Evolutionary conservation across 2,113 vertebrate species (phyloP), one percentile per base, ranked within the genome.

Genomic region (Paratilapia polleni): DNA sequence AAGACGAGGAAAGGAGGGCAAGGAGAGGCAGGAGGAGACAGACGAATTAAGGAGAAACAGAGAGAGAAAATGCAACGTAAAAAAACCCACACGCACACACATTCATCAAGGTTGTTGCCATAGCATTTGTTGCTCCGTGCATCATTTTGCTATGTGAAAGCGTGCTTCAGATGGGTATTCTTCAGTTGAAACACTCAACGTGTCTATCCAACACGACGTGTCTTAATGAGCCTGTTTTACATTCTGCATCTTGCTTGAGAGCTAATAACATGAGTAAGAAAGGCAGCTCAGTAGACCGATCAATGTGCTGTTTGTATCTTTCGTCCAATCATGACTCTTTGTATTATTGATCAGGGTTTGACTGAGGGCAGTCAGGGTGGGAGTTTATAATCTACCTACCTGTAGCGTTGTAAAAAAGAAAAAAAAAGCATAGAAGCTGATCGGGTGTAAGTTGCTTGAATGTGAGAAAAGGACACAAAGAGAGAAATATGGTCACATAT

Each of bases 41-140:
- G 22, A 75, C 20, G 77, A 85, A 83, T 70, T 66, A 52, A 61
- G 36, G 62, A 77, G 49, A 57, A 81, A 68, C 9, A 82, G 54
- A 84, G 61, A 77, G 81, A 81, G 49, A 62, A 59, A 78, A 26
- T 19, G 28, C 28, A 47, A 11, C 15, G 38, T 10, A 49, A 14
- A 52, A 58, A 76, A 58, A 54, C 31, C 20, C 24, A 43, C 38
- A 43, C 63, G 41, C 70, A 81, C 56, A 52, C 20, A 68, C 26
- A 82, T 52, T 64, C 81, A 59, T n/a, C 78, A 78, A 87, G 76
- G 86, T 89, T 85, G 89, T 93, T 92, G 86, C 87, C 83, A 89
- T 87, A 90, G 91, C 78, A 87, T 82, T 90, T 79, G 78, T 80
- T 86, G 73, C 78, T 87, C 26, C 7, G 24, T 15, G 68, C 57